Evolutionary conservation across 2,797 vertebrate species (phyloP).

Genomic region (Danio albolineatus): DNA sequence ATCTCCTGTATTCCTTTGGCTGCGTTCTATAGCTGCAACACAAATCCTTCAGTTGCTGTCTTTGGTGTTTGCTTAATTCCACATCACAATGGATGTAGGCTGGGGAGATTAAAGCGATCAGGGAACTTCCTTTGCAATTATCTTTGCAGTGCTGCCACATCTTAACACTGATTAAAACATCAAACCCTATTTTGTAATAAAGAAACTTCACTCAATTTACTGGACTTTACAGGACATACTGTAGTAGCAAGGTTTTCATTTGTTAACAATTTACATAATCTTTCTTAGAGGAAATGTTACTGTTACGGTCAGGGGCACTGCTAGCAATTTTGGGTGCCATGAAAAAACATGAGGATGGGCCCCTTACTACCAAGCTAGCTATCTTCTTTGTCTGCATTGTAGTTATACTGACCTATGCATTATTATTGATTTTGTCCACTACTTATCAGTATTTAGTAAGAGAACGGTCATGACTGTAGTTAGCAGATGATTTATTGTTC

Average conservation of each 20-base stretch:
- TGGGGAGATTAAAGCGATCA: constrained; percentile 49
- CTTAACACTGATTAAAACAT: constrained; percentile 52
- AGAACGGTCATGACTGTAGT: too few species aligned
- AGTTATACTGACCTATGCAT: too few species aligned
- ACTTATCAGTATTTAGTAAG: too few species aligned
- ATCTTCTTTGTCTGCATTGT: too few species aligned
- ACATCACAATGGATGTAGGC: constrained; percentile 45
- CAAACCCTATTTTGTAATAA: constrained; percentile 45
- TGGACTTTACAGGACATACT: constrained; percentile 20
- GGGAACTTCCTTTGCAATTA: constrained; percentile 54
- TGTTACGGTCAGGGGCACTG: too few species aligned
- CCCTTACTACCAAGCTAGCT: too few species aligned
- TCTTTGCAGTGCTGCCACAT: constrained; percentile 42
- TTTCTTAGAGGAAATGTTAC: background rate
- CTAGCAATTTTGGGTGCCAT: too few species aligned
- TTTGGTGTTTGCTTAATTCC: constrained; percentile 46
- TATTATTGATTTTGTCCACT: too few species aligned
- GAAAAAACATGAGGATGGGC: too few species aligned
- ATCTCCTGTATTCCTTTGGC: background rate
- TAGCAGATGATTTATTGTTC: too few species aligned
- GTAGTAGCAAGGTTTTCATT: background rate
- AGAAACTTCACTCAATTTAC: constrained; percentile 29
- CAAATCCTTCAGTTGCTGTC: constrained; percentile 43
- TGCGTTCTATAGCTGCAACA: background rate
- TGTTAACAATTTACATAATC: constrained; percentile 24